phyloP scores from a whole-genome alignment of 1,140 invertebrate genomes.

The Drosophila takahashii region DNA sequence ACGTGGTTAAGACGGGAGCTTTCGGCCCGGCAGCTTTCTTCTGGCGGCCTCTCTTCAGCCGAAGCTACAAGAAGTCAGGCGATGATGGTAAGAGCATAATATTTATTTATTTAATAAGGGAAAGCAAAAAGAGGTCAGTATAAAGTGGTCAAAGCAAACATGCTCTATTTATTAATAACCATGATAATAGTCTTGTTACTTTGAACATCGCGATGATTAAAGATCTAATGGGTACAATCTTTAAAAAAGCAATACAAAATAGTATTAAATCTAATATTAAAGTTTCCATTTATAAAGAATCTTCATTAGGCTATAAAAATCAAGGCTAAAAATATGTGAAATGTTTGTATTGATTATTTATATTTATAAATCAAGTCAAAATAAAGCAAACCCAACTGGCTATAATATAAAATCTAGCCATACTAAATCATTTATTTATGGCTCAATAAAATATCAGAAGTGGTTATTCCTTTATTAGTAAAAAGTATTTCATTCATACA shows the following conservation, averaged over 20 bases:
- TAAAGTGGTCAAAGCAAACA: background rate
- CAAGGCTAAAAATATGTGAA: background rate
- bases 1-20: constrained; percentile 70
- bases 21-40: constrained; percentile 64
- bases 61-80: constrained; percentile 3
- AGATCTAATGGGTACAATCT: background rate
- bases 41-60: constrained; percentile 18
- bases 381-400: background rate
- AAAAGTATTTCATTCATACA: background rate
- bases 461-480: background rate
- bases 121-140: background rate
- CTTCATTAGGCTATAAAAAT: background rate
- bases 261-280: too few relatives aligned
- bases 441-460: background rate
- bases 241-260: too few relatives aligned
- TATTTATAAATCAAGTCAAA: background rate
- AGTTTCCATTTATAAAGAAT: background rate
- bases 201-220: background rate
- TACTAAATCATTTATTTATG: background rate
- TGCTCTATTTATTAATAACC: background rate
- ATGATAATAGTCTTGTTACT: background rate
- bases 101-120: background rate
- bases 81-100: background rate
- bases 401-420: background rate
- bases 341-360: background rate